Base-by-base conservation (phyloP, 2,797 vertebrate species). In the Delichon dasypus region DNA sequence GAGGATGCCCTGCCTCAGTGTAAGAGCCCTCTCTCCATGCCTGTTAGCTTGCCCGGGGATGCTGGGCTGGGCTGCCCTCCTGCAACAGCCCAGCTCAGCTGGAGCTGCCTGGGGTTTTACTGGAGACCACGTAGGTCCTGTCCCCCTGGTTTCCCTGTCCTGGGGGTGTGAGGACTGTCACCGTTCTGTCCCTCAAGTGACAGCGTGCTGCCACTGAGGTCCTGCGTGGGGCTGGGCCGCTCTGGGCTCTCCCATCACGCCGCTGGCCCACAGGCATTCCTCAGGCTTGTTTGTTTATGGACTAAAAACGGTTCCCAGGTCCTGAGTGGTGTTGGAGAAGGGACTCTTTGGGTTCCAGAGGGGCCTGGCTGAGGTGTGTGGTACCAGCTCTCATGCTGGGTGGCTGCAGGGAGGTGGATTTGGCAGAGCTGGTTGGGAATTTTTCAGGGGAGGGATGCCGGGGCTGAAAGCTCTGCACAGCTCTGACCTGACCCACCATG, bases 31-130 rank as follows among this genome's bases (percentile, higher is more conserved):
- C 54, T 32, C 36, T 29, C n/a, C 0, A 1, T 1, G 15, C 9
- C 3, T 10, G 3, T 21, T 1, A 0, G 53, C 23, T 32, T 36
- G 42, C 5, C 11, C 0, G 0, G 10, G 50, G 25, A 4, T 42
- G 54, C 50, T 1, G 14, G 44, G 29, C 78, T 50, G 4, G 34
- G 57, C 65, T 67, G 32, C 40, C 18, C 29, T 74, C 29, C 44
- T 8, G 0, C 2, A 1, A 20, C 44, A 54, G 5, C 44, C 34
- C 4, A 4, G 45, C 78, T 48, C 1, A 3, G 32, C 20, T 61
- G 55, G 18, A 22, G 55, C 18, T 55, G 53, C 5, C 50, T 13
- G 19, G 42, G 48, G 25, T 53, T 87, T 54, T 51, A 3, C 38
- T 58, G 20, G 44, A 34, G 16, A 26, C 10, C 1, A 1, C 29